These are phyloP conservation scores for Sesia apiformis DNA, from an alignment of 2,888 invertebrate species.

Conservation along the genomic window DNA sequence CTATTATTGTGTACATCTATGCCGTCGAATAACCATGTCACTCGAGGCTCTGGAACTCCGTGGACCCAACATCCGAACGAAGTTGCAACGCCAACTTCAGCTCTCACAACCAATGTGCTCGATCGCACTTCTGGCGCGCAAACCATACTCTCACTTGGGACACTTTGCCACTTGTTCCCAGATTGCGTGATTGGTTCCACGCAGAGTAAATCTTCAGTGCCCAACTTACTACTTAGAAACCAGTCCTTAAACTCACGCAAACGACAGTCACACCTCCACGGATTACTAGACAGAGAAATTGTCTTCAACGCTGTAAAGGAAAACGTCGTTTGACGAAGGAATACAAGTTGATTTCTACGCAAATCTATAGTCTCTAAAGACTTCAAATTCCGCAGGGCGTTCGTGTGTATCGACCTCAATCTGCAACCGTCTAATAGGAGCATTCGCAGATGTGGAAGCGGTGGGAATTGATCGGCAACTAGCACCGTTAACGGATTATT, in stretches of 20 bases:
- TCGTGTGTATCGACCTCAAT: slow-evolving; percentile 81
- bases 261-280: slow-evolving; percentile 93
- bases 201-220: slow-evolving; percentile 83
- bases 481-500: slow-evolving; percentile 87
- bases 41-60: slow-evolving; percentile 88
- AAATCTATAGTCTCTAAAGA: slow-evolving; percentile 85
- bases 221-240: slow-evolving; percentile 86
- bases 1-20: slow-evolving; percentile 61
- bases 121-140: slow-evolving; percentile 85
- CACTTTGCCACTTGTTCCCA: slow-evolving; percentile 84
- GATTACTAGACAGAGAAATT: slow-evolving; percentile 87
- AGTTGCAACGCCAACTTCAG: slow-evolving; percentile 87
- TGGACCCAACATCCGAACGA: slow-evolving; percentile 87
- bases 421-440: slow-evolving; percentile 88
- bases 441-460: slow-evolving; percentile 84
- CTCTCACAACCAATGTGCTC: slow-evolving; percentile 76
- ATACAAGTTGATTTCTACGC: slow-evolving; percentile 85
- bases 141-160: slow-evolving; percentile 84
- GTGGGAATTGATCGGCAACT: slow-evolving; percentile 85
- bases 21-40: slow-evolving; percentile 89
- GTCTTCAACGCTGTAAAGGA: slow-evolving; percentile 86
- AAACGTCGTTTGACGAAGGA: slow-evolving; percentile 73
- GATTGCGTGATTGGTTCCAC: slow-evolving; percentile 80
- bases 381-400: slow-evolving; percentile 84
- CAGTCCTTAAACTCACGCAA: slow-evolving; percentile 88